Base-by-base conservation (phyloP, 2,797 vertebrate species). In the Gorsachius magnificus region DNA sequence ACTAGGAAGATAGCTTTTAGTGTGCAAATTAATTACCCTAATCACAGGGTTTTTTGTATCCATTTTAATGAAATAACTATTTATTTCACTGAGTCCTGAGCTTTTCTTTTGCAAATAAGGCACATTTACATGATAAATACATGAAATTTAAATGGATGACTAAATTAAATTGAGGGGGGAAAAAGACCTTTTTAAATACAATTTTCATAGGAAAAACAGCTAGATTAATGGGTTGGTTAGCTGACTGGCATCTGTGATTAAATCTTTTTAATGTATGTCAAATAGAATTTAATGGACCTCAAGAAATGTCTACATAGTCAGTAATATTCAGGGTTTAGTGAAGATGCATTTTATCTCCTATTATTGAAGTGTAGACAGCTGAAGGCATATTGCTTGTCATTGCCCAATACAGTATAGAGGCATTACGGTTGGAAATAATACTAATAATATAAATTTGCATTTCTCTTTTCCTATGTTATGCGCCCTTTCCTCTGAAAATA, bases 51-150 rank as follows among this genome's bases (percentile, higher is more conserved):
- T 95, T 98, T 98, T 98, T 98, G 97, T 98, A 98, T 98, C 97
- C 96, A 97, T 98, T 98, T 98, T 98, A 98, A 98, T 98, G 98
- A 98, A 98, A 98, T 98, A 98, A 98, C 98, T 98, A 98, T 98
- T 98, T 98, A 98, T 98, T 98, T 98, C 98, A 97, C 96, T 96
- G 96, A 98, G 96, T 98, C 97, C 96, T 89, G 76, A 93, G 97
- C 98, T 98, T 98, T 98, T 98, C 98, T 98, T 97, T 98, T 98
- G 98, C 98, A 98, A 98, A 98, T 98, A 98, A 98, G 97, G 97
- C 92, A 92, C 97, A 98, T 98, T 98, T 98, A 97, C 98, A 98
- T 98, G 97, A 98, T 98, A 98, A 98, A 98, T 98, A 98, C 97
- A 96, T 87, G 97, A 98, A 98, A 98, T 98, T 95, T 97, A 98